Conservation (phyloP, 2,797 vertebrate species). For the Sternotherus odoratus region DNA sequence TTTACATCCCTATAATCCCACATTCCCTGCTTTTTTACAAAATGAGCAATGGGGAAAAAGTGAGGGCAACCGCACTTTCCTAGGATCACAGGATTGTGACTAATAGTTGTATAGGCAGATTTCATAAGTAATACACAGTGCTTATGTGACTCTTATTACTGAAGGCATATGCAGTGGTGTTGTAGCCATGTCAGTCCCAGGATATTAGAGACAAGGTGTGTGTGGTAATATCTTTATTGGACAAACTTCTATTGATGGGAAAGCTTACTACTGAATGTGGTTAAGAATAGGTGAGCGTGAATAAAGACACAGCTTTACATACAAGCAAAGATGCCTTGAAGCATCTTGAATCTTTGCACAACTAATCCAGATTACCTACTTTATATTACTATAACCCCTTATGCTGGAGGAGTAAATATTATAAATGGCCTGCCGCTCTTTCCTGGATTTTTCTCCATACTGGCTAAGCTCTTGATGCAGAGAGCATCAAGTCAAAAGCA, state of each 20-base stretch:
- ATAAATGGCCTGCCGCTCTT: not conserved
- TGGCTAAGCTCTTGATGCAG: not conserved
- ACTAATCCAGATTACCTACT: not conserved
- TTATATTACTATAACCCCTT: not conserved
- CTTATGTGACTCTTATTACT: not conserved
- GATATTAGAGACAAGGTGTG: not conserved
- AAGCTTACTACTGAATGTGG: not conserved
- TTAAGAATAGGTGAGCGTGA: not conserved
- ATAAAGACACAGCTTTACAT: not conserved
- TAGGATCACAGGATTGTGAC: not conserved
- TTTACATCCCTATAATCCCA: not conserved
- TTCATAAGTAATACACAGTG: not conserved
- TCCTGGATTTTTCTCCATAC: not conserved
- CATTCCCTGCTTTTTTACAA: not conserved
- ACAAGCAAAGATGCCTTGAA: not conserved
- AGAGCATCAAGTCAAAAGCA: not conserved
- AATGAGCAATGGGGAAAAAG: not conserved
- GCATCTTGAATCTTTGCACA: not conserved
- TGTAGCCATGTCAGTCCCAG: not conserved
- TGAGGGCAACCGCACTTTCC: not conserved
- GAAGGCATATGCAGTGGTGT: not conserved
- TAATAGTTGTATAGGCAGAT: not conserved
- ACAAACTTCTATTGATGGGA: not conserved
- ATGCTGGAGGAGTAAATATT: not conserved
- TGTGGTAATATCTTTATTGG: not conserved